Conservation (phyloP, 2,888 invertebrate genomes). For the Pachymerium ferrugineum region DNA sequence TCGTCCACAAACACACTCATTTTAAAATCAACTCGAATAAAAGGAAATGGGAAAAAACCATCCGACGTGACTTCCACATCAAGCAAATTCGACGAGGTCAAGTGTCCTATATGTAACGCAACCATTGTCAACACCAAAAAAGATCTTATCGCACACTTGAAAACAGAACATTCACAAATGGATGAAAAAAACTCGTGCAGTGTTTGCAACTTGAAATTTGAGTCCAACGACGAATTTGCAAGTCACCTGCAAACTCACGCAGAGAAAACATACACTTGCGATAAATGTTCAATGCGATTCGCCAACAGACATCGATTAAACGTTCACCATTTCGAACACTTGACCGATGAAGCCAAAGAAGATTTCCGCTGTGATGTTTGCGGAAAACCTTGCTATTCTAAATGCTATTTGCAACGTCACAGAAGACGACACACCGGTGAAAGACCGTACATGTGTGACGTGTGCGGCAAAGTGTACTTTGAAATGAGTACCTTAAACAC, state of each 20-base stretch:
- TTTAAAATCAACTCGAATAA: not conserved
- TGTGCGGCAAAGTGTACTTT: conserved; percentile 32
- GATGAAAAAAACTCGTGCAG: not conserved
- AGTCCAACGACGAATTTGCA: not conserved
- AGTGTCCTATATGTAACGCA: conserved; percentile 29
- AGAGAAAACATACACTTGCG: conserved; percentile 31
- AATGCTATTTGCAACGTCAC: conserved; percentile 31
- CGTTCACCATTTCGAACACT: conserved; percentile 29
- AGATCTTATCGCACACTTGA: conserved; percentile 21
- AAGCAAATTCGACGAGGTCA: conserved; percentile 20
- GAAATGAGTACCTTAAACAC: conserved; percentile 32
- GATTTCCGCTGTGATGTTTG: conserved; percentile 31
- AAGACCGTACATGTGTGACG: conserved; percentile 32
- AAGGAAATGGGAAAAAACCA: not conserved
- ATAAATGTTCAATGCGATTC: conserved; percentile 28
- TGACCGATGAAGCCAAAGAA: conserved; percentile 31
- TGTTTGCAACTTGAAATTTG: conserved; percentile 19
- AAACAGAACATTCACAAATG: not conserved
- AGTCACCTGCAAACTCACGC: conserved; percentile 28
- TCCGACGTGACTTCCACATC: not conserved
- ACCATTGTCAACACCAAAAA: not conserved
- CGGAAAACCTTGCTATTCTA: conserved; percentile 29
- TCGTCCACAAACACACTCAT: conserved; percentile 27
- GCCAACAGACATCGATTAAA: conserved; percentile 29
- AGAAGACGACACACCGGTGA: conserved; percentile 29